Percentiles rank a stretch among this genome's conserved stretches.
These are phyloP conservation scores for Poeciliopsis infans DNA, from an alignment of 2,797 vertebrate genomes.

Conservation along the genomic window DNA sequence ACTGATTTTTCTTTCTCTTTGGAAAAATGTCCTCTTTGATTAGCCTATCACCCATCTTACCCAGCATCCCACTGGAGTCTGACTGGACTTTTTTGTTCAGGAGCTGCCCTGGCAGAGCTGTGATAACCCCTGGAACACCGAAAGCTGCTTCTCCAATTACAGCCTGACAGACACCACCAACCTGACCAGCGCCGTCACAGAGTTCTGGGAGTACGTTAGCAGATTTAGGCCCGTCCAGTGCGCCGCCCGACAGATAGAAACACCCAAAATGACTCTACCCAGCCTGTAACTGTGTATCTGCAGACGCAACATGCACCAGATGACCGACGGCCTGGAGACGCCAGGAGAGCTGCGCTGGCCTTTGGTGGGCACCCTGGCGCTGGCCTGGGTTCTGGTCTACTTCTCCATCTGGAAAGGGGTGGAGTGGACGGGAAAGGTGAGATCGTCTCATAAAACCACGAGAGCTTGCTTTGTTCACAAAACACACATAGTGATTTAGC, in stretches of 20 bases:
- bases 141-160: constrained; percentile 91
- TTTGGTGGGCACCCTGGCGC: constrained; percentile 86
- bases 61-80: not conserved
- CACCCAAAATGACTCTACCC: not conserved
- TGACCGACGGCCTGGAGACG: constrained; percentile 86
- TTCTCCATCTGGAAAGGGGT: constrained; percentile 97
- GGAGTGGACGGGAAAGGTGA: constrained; percentile 94
- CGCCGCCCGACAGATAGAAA: no score
- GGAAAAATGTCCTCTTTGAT: not conserved
- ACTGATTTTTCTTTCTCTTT: not conserved
- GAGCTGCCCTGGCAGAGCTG: constrained; percentile 91
- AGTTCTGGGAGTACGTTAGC: constrained; percentile 92
- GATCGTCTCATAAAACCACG: constrained; percentile 13
- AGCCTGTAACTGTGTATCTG: constrained; percentile 20
- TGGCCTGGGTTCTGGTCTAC: constrained; percentile 92
- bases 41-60: no score
- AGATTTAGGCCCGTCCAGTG: not conserved
- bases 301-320: constrained; percentile 92
- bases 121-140: constrained; percentile 90
- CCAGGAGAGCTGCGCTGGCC: constrained; percentile 89
- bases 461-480: not conserved
- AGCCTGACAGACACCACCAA: constrained; percentile 89
- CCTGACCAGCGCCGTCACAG: constrained; percentile 89
- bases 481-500: not conserved
- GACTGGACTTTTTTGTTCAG: constrained; percentile 61